phyloP scores from a whole-genome alignment of 35 echinoderm and acorn worm genomes.

The Apostichopus japonicus region DNA sequence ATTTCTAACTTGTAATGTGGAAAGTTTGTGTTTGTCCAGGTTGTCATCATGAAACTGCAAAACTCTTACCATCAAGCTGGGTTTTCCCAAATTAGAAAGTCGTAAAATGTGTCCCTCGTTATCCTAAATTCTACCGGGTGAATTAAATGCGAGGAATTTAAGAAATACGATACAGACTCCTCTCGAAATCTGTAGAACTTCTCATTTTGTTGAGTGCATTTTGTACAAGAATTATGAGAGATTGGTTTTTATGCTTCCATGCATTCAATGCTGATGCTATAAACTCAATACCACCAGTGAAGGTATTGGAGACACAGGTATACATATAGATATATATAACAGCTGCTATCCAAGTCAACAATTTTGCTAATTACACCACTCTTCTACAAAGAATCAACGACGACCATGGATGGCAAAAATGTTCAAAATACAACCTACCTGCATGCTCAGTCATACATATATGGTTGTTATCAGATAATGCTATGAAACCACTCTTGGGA shows the following conservation, averaged over 20 bases:
- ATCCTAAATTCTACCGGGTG: not conserved
- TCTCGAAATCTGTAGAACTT: not conserved
- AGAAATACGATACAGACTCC: not conserved
- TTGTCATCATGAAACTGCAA: too few relatives aligned
- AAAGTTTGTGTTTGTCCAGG: too few relatives aligned
- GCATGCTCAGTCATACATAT: too few relatives aligned
- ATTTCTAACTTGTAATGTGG: too few relatives aligned
- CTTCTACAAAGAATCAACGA: too few relatives aligned
- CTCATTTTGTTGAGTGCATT: not conserved
- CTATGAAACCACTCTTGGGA: too few relatives aligned
- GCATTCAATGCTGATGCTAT: not conserved
- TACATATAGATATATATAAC: not conserved
- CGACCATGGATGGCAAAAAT: too few relatives aligned
- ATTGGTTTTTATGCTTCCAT: not conserved
- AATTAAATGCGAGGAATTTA: not conserved
- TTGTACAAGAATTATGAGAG: not conserved
- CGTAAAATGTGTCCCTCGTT: not conserved
- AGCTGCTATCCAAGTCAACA: not conserved
- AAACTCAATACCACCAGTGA: not conserved
- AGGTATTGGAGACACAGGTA: not conserved
- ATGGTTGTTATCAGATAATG: too few relatives aligned
- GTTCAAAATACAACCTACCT: too few relatives aligned
- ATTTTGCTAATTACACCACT: not conserved
- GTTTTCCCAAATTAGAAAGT: not conserved
- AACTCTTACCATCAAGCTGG: too few relatives aligned